Base-by-base conservation (phyloP, 2,113 vertebrate genomes). In the Amphilophus citrinellus region DNA sequence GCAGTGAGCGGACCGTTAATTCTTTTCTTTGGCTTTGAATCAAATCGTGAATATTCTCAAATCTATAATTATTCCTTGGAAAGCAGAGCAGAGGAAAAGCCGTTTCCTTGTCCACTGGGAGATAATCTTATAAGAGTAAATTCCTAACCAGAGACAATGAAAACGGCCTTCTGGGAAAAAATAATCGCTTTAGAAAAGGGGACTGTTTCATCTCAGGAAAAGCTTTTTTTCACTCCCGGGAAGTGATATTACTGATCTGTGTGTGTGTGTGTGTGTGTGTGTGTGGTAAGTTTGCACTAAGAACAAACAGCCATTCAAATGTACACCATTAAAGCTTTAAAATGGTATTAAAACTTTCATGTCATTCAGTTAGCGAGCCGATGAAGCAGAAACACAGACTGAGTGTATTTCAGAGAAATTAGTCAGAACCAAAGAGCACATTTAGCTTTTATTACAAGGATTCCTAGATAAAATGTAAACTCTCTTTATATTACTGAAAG, bases 381-480 rank as follows among this genome's bases (percentile, higher is more conserved):
- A 35, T 35, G 35, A 35, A 35, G 35, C 35, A 35, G 1, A 35
- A 35, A 35, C 6, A 6, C 35, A 7, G 35, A 35, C 35, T 35
- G 60, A 32, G 80, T 61, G 5, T 77, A 24, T 86, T 84, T 50
- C 79, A 30, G 78, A 76, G 61, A 66, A 82, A 84, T 80, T 63
- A 78, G 84, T 82, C 84, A 47, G 77, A 42, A 68, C 78, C 85
- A 83, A 84, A 82, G 71, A 86, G 44, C 60, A 50, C 78, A 78
- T 91, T 88, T 85, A 47, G 90, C 93, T 89, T 88, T 84, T 90
- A 91, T 89, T 90, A 83, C 50, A 91, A 3, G 63, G 44, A 84
- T 84, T 87, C 30, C 18, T 22, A 37, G 80, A 88, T 89, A 77
- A 89, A 90, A 86, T 76, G 81, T 79, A 65, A 84, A 53, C 77